Evolutionary conservation across 2,113 vertebrate genomes (phyloP).

Genomic region (Dendrocopos noguchii): DNA sequence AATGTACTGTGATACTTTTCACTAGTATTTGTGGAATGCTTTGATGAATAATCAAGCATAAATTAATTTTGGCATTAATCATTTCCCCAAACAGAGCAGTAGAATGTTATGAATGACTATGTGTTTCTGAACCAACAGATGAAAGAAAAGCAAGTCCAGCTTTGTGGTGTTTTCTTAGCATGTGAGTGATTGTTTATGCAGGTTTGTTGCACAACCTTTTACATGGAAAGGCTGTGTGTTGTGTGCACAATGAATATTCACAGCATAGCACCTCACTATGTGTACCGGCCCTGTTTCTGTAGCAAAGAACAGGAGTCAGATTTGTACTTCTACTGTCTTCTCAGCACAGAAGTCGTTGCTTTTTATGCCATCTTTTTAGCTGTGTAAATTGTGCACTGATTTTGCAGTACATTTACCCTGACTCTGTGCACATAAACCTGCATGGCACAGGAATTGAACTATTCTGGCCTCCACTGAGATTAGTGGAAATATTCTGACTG

Average conservation of each 20-base stretch:
- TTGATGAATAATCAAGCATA: not conserved
- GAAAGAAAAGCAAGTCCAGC: not conserved
- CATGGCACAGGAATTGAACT: not conserved
- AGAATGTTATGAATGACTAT: not conserved
- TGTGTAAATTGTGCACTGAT: not conserved
- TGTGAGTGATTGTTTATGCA: not conserved
- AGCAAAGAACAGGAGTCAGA: fast-evolving
- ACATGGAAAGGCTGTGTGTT: not conserved
- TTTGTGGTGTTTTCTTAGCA: not conserved
- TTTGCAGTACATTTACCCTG: conserved; percentile 3
- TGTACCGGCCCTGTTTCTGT: not conserved
- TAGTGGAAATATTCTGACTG: not conserved
- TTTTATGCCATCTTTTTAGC: not conserved
- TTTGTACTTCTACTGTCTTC: not conserved
- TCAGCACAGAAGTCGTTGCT: not conserved
- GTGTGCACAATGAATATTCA: not conserved
- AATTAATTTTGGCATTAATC: not conserved
- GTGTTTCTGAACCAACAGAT: not conserved
- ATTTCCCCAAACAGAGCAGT: not conserved
- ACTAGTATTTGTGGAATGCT: not conserved
- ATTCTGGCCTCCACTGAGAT: not conserved
- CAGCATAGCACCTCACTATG: not conserved
- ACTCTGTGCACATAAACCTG: not conserved
- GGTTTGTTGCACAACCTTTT: not conserved
- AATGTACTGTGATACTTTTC: not conserved